These are phyloP conservation scores for Trachops cirrhosus DNA, from an alignment of 2,797 vertebrate species.

Conservation along the genomic window DNA sequence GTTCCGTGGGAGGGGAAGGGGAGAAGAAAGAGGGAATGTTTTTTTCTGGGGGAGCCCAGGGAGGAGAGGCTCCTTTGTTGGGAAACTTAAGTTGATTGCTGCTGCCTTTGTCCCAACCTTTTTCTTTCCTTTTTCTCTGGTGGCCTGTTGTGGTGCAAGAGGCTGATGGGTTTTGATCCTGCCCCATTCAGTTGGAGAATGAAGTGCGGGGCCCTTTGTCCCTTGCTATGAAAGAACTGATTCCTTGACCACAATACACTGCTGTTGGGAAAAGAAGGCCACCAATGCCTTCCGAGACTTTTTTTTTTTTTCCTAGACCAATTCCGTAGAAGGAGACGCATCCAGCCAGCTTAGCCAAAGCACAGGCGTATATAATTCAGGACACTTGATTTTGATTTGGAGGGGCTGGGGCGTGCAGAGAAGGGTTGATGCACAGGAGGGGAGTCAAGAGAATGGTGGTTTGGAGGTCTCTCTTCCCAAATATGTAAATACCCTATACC, in stretches of 20 bases:
- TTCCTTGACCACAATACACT: background rate
- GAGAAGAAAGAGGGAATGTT: constrained; percentile 1
- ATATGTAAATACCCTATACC: constrained; percentile 68
- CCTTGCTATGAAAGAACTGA: constrained; percentile 18
- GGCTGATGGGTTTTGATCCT: constrained; percentile 42
- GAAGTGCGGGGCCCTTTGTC: background rate
- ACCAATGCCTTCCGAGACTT: constrained; percentile 36
- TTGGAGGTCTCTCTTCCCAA: constrained; percentile 55
- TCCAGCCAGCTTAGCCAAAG: constrained; percentile 47
- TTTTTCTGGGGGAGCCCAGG: constrained; percentile 27
- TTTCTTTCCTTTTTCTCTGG: constrained; percentile 52
- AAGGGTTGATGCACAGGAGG: background rate
- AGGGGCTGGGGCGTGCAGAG: background rate
- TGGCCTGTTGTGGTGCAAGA: constrained; percentile 46
- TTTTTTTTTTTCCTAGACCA: constrained; percentile 28
- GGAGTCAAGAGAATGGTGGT: background rate
- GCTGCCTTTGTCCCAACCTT: constrained; percentile 55
- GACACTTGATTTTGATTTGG: background rate
- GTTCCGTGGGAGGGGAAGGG: constrained; percentile 49
- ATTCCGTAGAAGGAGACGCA: background rate
- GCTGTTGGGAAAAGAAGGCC: constrained; percentile 37
- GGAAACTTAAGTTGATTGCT: constrained; percentile 51
- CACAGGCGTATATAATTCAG: constrained; percentile 35
- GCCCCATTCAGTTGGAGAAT: constrained; percentile 29
- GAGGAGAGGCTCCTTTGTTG: constrained; percentile 47